These are phyloP conservation scores for Formica aserva DNA, from an alignment of 2,888 invertebrate species.

Conservation along the genomic window DNA sequence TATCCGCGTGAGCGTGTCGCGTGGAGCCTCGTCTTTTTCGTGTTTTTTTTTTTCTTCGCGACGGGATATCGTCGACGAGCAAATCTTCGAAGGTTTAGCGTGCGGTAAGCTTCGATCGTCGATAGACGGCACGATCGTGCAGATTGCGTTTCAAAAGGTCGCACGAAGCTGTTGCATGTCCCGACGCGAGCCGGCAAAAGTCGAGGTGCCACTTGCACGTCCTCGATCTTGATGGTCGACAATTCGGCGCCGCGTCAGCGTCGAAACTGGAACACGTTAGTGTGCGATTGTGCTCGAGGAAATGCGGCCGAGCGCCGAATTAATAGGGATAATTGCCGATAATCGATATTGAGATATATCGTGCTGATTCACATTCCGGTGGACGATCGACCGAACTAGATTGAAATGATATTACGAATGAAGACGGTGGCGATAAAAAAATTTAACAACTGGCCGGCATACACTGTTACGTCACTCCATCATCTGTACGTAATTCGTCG, in stretches of 20 bases:
- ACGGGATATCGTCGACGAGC: background rate
- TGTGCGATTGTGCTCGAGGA: conserved; percentile 1
- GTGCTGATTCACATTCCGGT: background rate
- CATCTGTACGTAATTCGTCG: background rate
- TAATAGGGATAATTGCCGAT: conserved; percentile 16
- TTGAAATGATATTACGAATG: background rate
- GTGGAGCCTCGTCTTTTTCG: background rate
- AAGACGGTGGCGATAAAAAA: background rate
- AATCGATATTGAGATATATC: background rate
- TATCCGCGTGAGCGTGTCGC: background rate
- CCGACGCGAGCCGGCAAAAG: background rate
- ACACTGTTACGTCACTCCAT: conserved; percentile 26
- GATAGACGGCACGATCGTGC: conserved; percentile 11
- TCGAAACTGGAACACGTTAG: conserved; percentile 31
- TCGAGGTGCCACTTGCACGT: background rate
- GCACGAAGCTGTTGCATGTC: conserved; percentile 42
- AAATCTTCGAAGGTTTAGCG: background rate
- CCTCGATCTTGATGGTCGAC: conserved; percentile 11
- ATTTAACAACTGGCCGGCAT: background rate
- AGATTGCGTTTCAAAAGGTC: conserved; percentile 31
- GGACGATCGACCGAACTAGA: background rate
- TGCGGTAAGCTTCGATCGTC: conserved; percentile 21
- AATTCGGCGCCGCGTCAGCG: conserved; percentile 9
- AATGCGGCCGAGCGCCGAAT: background rate
- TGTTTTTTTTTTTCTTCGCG: background rate